These are phyloP conservation scores for Notarius lentiginosus DNA, from an alignment of 2,113 vertebrate genomes.

Conservation along the genomic window DNA sequence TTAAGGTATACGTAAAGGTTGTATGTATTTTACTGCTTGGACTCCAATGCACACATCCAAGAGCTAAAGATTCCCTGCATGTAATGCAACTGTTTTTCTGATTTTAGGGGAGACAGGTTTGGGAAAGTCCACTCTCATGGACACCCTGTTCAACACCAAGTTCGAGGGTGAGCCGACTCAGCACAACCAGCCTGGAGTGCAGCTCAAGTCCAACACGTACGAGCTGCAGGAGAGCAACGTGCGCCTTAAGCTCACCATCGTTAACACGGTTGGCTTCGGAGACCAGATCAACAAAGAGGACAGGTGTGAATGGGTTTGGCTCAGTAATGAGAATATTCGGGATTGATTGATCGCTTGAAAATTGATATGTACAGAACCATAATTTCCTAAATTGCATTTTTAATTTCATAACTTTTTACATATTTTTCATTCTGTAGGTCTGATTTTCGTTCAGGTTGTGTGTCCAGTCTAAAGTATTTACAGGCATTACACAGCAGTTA, in stretches of 20 bases:
- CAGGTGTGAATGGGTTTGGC: conserved; percentile 74
- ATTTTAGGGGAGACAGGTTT: conserved; percentile 91
- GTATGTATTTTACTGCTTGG: background rate
- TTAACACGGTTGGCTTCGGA: conserved; percentile 92
- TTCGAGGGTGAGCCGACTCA: conserved; percentile 91
- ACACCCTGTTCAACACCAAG: conserved; percentile 97
- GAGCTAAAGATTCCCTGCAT: background rate
- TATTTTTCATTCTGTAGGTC: background rate
- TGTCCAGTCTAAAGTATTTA: background rate
- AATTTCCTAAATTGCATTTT: background rate
- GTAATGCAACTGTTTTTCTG: conserved; percentile 37
- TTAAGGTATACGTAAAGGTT: background rate
- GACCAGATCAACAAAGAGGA: conserved; percentile 98
- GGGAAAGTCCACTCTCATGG: conserved; percentile 97
- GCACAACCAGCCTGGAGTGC: conserved; percentile 91
- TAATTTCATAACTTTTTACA: background rate
- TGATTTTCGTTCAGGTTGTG: background rate
- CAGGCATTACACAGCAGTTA: background rate
- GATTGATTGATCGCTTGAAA: background rate
- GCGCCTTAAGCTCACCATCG: conserved; percentile 89
- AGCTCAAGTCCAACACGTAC: conserved; percentile 90
- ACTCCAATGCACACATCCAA: background rate
- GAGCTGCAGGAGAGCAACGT: conserved; percentile 96
- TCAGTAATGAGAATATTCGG: background rate
- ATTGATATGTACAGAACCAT: too few species aligned